Percentiles rank a stretch among this genome's conserved stretches.
phyloP scores from a whole-genome alignment of 2,888 invertebrate genomes.

The Masnerella sp. region DNA sequence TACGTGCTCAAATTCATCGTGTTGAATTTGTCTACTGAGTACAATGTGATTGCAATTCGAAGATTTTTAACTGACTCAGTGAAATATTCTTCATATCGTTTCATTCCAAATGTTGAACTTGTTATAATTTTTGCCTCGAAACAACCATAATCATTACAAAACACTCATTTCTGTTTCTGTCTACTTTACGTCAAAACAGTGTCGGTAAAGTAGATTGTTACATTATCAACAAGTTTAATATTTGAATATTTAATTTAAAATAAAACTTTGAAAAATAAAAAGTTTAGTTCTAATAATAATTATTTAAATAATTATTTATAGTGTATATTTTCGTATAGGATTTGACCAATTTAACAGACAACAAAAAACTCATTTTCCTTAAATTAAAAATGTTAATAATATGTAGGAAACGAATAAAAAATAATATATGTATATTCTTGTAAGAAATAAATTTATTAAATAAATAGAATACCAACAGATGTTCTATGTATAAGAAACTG shows the following conservation, averaged over 20 bases:
- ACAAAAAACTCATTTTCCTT: too few relatives aligned
- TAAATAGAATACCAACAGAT: slow-evolving; percentile 71
- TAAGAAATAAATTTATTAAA: slow-evolving; percentile 73
- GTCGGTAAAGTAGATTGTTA: background rate
- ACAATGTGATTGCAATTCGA: background rate
- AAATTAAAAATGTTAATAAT: too few relatives aligned
- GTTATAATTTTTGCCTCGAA: background rate
- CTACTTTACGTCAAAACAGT: background rate
- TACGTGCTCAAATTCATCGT: too few relatives aligned
- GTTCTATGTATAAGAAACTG: slow-evolving; percentile 51
- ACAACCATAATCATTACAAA: background rate
- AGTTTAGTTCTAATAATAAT: too few relatives aligned
- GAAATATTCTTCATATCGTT: background rate
- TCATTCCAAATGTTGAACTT: background rate
- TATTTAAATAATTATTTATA: too few relatives aligned
- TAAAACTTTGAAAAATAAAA: too few relatives aligned
- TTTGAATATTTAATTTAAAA: too few relatives aligned
- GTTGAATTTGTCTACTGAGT: background rate
- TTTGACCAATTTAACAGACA: too few relatives aligned
- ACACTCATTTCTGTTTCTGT: background rate
- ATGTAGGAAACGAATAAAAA: too few relatives aligned
- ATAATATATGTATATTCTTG: slow-evolving; percentile 8
- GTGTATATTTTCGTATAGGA: too few relatives aligned
- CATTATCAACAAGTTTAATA: too few relatives aligned
- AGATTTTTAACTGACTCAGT: background rate